These are phyloP conservation scores for Stramonita haemastoma DNA, from an alignment of 2,888 invertebrate species.

Conservation along the genomic window DNA sequence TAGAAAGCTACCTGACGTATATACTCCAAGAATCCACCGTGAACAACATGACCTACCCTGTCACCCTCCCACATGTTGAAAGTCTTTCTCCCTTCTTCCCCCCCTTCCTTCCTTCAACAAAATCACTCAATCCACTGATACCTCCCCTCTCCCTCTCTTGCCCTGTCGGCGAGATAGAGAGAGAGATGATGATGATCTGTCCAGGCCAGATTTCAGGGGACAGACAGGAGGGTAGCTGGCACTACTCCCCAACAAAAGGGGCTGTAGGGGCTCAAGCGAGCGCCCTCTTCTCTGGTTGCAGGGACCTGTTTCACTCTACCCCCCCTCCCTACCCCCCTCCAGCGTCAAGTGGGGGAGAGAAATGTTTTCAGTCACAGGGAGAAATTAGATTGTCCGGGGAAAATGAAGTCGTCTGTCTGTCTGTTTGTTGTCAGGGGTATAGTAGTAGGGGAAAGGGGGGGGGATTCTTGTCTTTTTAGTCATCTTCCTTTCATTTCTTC, in stretches of 20 bases:
- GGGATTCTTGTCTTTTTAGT: neutral
- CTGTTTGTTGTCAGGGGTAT: no score
- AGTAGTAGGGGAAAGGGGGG: neutral
- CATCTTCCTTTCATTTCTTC: neutral
- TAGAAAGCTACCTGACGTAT: no score
- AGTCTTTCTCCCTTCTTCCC: neutral
- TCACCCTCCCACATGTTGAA: neutral
- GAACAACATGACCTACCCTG: no score
- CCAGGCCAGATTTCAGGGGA: neutral
- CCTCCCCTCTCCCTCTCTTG: neutral
- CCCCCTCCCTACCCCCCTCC: constrained; percentile 1
- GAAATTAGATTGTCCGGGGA: constrained; percentile 25
- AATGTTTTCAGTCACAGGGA: constrained; percentile 25
- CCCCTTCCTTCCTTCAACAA: neutral
- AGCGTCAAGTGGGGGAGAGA: constrained; percentile 11
- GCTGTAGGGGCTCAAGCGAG: neutral
- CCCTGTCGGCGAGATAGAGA: neutral
- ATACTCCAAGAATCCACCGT: no score
- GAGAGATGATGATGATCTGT: neutral
- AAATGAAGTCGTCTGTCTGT: constrained; percentile 30
- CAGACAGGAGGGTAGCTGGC: neutral
- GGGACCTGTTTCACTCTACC: neutral
- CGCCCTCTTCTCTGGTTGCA: constrained; percentile 29
- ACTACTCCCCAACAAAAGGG: neutral
- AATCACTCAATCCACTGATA: neutral